Percentiles rank a stretch among this genome's conserved stretches.
phyloP scores from a whole-genome alignment of 2,888 invertebrate species.

The Ochropleura leucogaster region DNA sequence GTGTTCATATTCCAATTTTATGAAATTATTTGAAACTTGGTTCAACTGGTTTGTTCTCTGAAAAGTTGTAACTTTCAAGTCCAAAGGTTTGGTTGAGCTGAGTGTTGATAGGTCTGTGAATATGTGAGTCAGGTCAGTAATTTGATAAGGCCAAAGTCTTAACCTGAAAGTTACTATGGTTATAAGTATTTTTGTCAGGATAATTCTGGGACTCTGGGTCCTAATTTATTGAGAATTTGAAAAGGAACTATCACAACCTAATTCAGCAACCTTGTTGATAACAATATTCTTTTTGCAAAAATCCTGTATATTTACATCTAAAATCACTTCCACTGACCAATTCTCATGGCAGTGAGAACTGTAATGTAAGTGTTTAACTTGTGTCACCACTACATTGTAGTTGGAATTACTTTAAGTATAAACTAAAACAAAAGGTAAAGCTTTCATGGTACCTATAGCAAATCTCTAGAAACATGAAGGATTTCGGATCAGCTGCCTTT shows the following conservation, averaged over 20 bases:
- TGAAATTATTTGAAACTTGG: not conserved
- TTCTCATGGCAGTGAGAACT: not conserved
- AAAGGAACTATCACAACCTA: not conserved
- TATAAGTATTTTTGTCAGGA: too few species aligned
- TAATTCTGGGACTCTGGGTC: not conserved
- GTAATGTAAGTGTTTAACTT: not conserved
- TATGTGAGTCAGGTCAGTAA: not conserved
- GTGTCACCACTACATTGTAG: not conserved
- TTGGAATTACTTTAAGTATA: not conserved
- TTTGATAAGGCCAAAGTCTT: not conserved
- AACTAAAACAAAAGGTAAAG: not conserved
- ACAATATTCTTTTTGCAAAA: not conserved
- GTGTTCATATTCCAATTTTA: not conserved
- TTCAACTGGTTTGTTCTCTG: not conserved
- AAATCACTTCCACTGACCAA: not conserved
- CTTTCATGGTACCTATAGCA: not conserved
- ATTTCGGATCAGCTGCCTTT: not conserved
- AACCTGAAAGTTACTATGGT: too few species aligned
- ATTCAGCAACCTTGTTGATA: not conserved
- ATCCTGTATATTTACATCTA: not conserved
- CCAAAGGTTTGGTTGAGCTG: not conserved
- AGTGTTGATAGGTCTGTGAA: not conserved
- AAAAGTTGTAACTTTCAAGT: not conserved
- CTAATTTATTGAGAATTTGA: not conserved
- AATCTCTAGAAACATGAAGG: not conserved